Base-by-base conservation (phyloP, 2,113 vertebrate genomes). In the Boleophthalmus pectinirostris region DNA sequence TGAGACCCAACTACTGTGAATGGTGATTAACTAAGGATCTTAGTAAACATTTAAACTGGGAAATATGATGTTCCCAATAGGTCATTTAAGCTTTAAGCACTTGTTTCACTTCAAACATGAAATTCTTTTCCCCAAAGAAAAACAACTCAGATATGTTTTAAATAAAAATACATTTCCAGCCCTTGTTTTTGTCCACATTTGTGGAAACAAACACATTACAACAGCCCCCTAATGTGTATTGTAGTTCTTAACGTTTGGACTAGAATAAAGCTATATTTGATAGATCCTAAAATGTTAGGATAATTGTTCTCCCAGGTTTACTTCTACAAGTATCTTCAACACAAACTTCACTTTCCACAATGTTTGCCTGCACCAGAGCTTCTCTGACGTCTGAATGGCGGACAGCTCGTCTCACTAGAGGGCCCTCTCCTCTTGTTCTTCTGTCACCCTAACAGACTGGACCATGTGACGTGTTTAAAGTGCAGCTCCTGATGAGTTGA, bases 391-490 rank as follows among this genome's bases (percentile, higher is more conserved):
- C 53, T 23, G 18, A 56, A 66, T 75, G 69, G 24, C 51, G 79
- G 82, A 77, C 81, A 76, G 88, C 85, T 80, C 81, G 23, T 80
- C 79, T 66, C 38, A 45, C 13, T 12, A 38, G 47, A 57, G 67
- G 81, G 49, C 21, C 33, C 35, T 11, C 1, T 57, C 64, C 60
- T 54, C 67, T 74, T 53, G 43, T 15, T 24, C 0, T 63, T 65
- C 82, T 73, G 2, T 16, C 46, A 63, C 57, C 61, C 43, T 21
- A n/a, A 79, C 71, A 47, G 68, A 77, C 78, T 16, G 83, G 88
- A 78, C 77, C 70, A 80, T 11, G 75, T 88, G 75, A 83, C 57
- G 77, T 86, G 46, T 81, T 87, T 71, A 82, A 89, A 92, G 91
- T 93, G 92, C 91, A 82, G 84, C 86, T 90, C 83, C 83, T 88